Conservation (phyloP, 1,140 invertebrate genomes). For the Bilobella aurantiaca region DNA sequence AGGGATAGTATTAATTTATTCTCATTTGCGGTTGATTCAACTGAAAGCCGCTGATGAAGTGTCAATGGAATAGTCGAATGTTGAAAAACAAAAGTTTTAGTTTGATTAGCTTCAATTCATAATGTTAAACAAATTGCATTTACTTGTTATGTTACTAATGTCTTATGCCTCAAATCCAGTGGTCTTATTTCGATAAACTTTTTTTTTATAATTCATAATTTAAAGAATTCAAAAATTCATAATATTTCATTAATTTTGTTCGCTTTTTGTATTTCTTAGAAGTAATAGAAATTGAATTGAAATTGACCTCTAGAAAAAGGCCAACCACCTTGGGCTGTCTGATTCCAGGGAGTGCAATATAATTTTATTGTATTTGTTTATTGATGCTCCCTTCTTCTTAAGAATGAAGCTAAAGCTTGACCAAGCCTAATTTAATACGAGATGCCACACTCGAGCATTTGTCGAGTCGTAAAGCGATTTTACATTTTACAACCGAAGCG, state of each 20-base stretch:
- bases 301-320: slow-evolving; percentile 1
- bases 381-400: background rate
- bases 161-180: background rate
- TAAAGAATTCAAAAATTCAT: too few relatives aligned
- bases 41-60: background rate
- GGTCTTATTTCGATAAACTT: background rate
- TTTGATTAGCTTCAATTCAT: background rate
- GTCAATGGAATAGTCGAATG: background rate
- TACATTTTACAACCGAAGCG: background rate
- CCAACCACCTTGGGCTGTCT: background rate
- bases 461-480: too few relatives aligned
- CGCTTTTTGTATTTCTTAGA: too few relatives aligned
- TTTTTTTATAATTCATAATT: background rate
- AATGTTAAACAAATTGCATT: background rate
- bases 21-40: slow-evolving; percentile 27
- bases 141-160: background rate
- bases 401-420: too few relatives aligned
- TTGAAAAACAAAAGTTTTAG: background rate
- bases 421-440: background rate
- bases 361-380: slow-evolving; percentile 3
- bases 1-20: too few relatives aligned
- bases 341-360: background rate
- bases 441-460: background rate
- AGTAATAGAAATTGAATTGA: too few relatives aligned
- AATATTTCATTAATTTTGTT: too few relatives aligned